phyloP scores from a whole-genome alignment of 2,113 vertebrate genomes.

The Catharus minimus region DNA sequence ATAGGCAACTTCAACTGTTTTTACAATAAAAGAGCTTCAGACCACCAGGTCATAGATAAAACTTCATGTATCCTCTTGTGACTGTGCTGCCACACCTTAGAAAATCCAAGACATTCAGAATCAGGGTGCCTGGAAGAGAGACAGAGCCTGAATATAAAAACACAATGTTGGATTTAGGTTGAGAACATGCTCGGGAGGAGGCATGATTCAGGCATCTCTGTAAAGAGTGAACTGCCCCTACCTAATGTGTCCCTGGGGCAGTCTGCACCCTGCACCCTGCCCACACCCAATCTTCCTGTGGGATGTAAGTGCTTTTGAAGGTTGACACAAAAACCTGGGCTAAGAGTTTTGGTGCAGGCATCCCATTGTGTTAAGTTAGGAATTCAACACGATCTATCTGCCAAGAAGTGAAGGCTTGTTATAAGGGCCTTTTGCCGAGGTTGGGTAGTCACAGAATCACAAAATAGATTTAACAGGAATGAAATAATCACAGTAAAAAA shows the following conservation, averaged over 20 bases:
- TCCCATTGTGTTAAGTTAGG: not conserved
- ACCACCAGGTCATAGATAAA: not conserved
- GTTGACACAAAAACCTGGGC: not conserved
- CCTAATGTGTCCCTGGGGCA: not conserved
- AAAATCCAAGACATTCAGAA: not conserved
- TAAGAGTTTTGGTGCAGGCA: accelerated
- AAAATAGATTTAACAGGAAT: not conserved
- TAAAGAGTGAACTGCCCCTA: not conserved
- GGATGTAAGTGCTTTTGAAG: not conserved
- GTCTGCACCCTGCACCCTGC: too few species aligned
- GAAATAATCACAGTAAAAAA: not conserved
- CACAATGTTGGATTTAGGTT: not conserved
- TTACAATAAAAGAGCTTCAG: not conserved
- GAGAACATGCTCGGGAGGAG: not conserved
- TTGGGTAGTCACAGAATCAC: not conserved
- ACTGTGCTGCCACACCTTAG: accelerated
- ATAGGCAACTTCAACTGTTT: not conserved
- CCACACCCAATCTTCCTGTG: not conserved
- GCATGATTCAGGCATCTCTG: not conserved
- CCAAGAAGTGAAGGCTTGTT: not conserved
- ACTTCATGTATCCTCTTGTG: not conserved
- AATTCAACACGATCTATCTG: accelerated
- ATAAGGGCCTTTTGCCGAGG: not conserved
- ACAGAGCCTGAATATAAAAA: not conserved
- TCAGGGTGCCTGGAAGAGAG: not conserved